Conservation (phyloP, 2,113 vertebrate genomes). For the Platichthys stellatus region DNA sequence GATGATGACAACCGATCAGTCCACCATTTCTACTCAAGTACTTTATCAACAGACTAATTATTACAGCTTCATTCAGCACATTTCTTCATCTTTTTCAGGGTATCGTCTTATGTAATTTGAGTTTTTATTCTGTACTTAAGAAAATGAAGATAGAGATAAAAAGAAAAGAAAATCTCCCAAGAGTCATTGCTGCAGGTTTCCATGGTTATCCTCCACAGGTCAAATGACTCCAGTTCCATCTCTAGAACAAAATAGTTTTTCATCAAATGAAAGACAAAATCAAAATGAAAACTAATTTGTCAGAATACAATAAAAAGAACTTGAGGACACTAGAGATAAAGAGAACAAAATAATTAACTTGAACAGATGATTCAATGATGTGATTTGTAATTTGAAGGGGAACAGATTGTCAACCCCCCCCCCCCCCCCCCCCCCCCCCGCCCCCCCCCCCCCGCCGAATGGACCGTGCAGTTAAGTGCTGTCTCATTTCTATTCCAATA, state of each 20-base stretch:
- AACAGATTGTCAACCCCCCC: not conserved
- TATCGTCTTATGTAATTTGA: no score
- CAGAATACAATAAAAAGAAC: not conserved
- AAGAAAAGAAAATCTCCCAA: no score
- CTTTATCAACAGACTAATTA: no score
- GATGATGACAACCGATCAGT: no score
- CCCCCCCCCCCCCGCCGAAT: not conserved
- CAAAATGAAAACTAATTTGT: not conserved
- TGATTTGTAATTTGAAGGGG: no score
- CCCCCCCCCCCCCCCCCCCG: no score
- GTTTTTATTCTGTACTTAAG: no score
- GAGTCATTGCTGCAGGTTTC: conserved; percentile 8
- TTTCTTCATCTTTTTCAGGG: no score
- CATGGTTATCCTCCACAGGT: conserved; percentile 9
- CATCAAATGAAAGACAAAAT: not conserved
- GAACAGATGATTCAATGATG: not conserved
- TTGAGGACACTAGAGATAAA: not conserved
- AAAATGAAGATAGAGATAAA: no score
- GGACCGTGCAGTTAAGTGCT: not conserved
- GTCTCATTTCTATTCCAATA: not conserved
- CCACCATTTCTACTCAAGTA: no score
- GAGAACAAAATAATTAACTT: not conserved
- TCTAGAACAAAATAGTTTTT: no score
- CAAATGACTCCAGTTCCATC: not conserved
- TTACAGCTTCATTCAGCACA: no score